Evolutionary conservation across 2,888 invertebrate species (phyloP), one percentile per base, ranked within the genome.

Genomic region (Melanchra persicariae): DNA sequence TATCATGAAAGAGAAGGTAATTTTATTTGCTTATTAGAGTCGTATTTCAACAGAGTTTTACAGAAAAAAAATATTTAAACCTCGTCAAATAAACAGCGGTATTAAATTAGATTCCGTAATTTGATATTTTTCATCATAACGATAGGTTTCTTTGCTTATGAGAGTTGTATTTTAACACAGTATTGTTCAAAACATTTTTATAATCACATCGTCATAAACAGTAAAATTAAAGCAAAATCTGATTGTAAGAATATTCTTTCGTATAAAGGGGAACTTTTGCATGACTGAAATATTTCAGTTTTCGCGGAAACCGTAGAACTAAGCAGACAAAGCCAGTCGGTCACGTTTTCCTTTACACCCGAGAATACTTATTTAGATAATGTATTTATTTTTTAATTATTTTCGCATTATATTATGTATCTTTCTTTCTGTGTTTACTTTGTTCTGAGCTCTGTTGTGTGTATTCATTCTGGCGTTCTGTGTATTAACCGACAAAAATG

Each of bases 261-360:
- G 24, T 57, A 57, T 47, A 78, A 78, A 68, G 61, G n/a, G 6
- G 60, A 54, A 57, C 69, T 17, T 24, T 59, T 17, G 15, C 43
- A 49, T 82, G 62, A 59, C 62, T 60, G 52, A 45, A 55, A 78
- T 77, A 59, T 81, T 66, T 71, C 10, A 58, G 51, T 55, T 62
- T 65, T 43, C 15, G n/a, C 43, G n/a, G 26, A 45, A 67, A 55
- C 49, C 19, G 63, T 58, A n/a, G 51, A 57, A 49, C 55, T 24
- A 26, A 37, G n/a, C 61, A 69, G 22, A 66, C 66, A 43, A 58
- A 71, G 54, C 17, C 12, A 9, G 24, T 19, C 54, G 24, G 17
- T 17, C 43, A 51, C n/a, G 22, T 22, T 58, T 7, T 24, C 12
- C 22, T n/a, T 40, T 34, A 47, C 51, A 24, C 34, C 22, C 22